Evolutionary conservation across 1,140 invertebrate genomes (phyloP), one percentile per base, ranked within the genome.

Genomic region (Penaeus vannamei): DNA sequence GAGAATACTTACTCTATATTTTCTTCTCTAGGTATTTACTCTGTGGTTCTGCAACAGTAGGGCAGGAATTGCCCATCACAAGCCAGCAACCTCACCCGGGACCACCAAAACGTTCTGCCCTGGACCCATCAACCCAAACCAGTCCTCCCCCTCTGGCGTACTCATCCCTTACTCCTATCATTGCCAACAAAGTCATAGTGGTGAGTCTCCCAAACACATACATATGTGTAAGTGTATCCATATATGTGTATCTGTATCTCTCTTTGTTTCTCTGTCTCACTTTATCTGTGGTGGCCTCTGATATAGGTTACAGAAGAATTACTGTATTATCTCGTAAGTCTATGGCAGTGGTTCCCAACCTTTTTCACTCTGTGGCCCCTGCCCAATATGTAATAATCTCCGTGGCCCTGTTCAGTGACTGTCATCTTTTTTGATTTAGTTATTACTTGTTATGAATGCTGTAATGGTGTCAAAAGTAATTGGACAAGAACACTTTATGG

Each of bases 21-120:
- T 23, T 77, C 23, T 77, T 46, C n/a, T n/a, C 17, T 59, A 88
- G 80, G 60, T 84, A 61, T 46, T 69, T 88, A 8, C 29, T 88
- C 12, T 88, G 86, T 88, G 86, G 86, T 20, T 83, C 86, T 59
- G 76, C 72, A 32, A 64, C 81, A 32, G 84, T 60, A 61, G 86
- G 86, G 32, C 86, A 90, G 62, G 86, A 90, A 66, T 59, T 90
- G 19, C 89, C 90, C 22, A 66, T 90, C 32, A 83, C 61, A 26
- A 69, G 85, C 29, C 69, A 53, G 19, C 86, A 84, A 42, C 87
- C 89, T 42, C 87, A 87, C 36, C 91, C 91, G 29, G 88, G 84
- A 0, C 91, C 91, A 81, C 90, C 91, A 62, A 92, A 92, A 66
- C 84, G 89, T n/a, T 91, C 91, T 32, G 91, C 91, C 0, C 84